Evolutionary conservation across 2,888 invertebrate genomes (phyloP), one percentile per base, ranked within the genome.

Genomic region (Parelbella ahira): DNA sequence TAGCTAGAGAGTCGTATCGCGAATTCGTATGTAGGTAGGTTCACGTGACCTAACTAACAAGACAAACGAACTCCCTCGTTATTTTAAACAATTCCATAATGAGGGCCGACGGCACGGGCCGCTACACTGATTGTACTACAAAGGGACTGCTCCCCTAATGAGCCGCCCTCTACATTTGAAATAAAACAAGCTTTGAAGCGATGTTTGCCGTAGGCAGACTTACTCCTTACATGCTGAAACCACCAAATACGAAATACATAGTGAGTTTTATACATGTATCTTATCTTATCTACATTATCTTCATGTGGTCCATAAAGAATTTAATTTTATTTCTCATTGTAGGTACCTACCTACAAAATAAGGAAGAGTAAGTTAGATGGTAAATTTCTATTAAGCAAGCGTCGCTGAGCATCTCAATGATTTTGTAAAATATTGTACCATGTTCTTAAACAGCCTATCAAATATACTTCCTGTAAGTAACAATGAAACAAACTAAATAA

Each of bases 11-110:
- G n/a, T n/a, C n/a, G n/a, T n/a, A n/a, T n/a, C n/a, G n/a, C n/a
- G n/a, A n/a, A n/a, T n/a, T n/a, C n/a, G n/a, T n/a, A n/a, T n/a
- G n/a, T n/a, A n/a, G n/a, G n/a, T n/a, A n/a, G 13, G 10, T 24
- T 9, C 37, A 27, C 20, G 32, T 25, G 39, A 25, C 25, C 19
- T 67, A 61, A 63, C 63, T 64, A 53, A 60, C 52, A 55, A 61
- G 55, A 64, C 65, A 63, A 63, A 62, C 63, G 61, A 38, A 48
- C 49, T 62, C 70, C 72, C 80, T 82, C 79, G 80, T 83, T 81
- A 83, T 79, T 84, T 83, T 84, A 83, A 83, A 84, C 83, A 83
- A 80, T 81, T 81, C 78, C 72, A 74, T 81, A 80, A 81, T 74
- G 78, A 79, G 61, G 61, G 58, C 65, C 65, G 63, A 58, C 43